These are phyloP conservation scores for Pyrocephalus nanus DNA, from an alignment of 2,797 vertebrate genomes.

Conservation along the genomic window DNA sequence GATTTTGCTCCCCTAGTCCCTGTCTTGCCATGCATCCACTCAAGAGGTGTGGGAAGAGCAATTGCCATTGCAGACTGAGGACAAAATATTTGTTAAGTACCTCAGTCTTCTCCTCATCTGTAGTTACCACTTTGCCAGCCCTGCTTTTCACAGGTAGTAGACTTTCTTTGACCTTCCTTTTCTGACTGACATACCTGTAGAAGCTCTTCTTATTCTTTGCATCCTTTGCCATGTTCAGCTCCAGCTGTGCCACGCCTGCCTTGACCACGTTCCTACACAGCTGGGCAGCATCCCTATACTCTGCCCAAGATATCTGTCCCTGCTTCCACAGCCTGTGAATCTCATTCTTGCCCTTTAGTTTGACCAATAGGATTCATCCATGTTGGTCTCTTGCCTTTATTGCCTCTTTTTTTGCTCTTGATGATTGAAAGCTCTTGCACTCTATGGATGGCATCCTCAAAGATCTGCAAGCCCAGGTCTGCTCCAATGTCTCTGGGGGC, in stretches of 20 bases:
- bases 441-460: not conserved
- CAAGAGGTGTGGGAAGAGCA: not conserved
- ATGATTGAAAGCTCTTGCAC: not conserved
- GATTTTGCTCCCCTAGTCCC: not conserved
- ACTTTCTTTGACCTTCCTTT: not conserved
- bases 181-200: not conserved
- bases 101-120: not conserved
- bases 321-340: not conserved
- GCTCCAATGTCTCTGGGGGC: not conserved
- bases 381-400: not conserved
- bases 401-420: not conserved
- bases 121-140: not conserved
- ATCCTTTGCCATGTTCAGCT: not conserved
- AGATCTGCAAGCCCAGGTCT: not conserved
- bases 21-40: not conserved
- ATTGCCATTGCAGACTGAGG: not conserved
- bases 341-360: not conserved
- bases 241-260: no score
- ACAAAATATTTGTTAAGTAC: not conserved
- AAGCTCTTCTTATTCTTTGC: not conserved
- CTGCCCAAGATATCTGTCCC: not conserved
- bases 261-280: not conserved
- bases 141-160: fast-evolving
- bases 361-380: not conserved
- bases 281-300: fast-evolving